Evolutionary conservation across 1,140 invertebrate species (phyloP).

Genomic region (Drosophila santomea): DNA sequence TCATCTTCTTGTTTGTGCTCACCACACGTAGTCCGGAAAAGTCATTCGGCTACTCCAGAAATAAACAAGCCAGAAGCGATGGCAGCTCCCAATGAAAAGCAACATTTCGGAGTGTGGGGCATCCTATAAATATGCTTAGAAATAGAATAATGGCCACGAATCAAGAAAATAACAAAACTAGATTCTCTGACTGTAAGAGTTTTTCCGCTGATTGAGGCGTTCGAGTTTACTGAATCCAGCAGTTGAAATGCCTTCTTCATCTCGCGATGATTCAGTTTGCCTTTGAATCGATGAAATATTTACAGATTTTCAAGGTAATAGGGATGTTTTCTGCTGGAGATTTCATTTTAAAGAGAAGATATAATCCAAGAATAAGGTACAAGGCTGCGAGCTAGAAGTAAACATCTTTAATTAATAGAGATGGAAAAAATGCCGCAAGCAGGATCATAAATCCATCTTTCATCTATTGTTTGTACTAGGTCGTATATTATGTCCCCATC

Average conservation of each 20-base stretch:
- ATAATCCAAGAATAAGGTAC: no score
- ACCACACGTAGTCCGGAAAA: constrained; percentile 76
- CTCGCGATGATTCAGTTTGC: neutral
- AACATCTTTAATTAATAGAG: neutral
- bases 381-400: no score
- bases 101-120: constrained; percentile 25
- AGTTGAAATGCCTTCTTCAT: neutral
- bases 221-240: constrained; percentile 2
- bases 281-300: neutral
- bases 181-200: constrained; percentile 17
- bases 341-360: neutral
- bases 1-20: constrained; percentile 62
- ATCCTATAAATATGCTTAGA: constrained; percentile 68
- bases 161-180: constrained; percentile 27
- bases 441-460: constrained; percentile 30
- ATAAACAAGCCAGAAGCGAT: constrained; percentile 62
- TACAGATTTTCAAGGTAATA: neutral
- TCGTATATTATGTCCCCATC: constrained; percentile 30
- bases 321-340: neutral
- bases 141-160: constrained; percentile 59
- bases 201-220: constrained; percentile 55
- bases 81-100: constrained; percentile 22
- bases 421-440: no score
- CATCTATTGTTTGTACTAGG: neutral
- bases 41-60: constrained; percentile 80